Base-by-base conservation (phyloP, 2,888 invertebrate genomes). In the Molanna angustata region DNA sequence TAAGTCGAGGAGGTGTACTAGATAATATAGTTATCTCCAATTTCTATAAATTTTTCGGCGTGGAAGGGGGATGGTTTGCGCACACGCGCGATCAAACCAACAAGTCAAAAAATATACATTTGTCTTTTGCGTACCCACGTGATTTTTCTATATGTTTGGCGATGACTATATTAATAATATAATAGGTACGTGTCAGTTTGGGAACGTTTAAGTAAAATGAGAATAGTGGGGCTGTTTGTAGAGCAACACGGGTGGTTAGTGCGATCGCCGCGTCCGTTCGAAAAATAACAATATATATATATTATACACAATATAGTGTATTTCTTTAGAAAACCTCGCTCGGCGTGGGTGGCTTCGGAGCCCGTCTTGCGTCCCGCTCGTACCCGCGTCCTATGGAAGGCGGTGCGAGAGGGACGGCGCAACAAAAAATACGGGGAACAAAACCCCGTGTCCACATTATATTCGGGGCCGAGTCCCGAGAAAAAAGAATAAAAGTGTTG, bases 371-470 rank as follows among this genome's bases (percentile, higher is more conserved):
- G 37, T 14, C 21, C 46, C 46, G 35, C 21, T 21, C 46, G 19
- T n/a, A 4, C 46, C 13, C 46, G 46, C 46, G 35, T 21, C 67
- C 73, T 74, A 74, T 75, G 74, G 74, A 73, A 74, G 73, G 69
- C 65, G 64, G 61, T 21, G 22, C 4, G 32, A 18, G 39, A 20
- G 41, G 20, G n/a, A 16, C 21, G 37, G 4, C n/a, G n/a, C n/a
- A n/a, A 17, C 43, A 49, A 53, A 44, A 44, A 42, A 49, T 11
- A 21, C 19, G 21, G 33, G 39, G 39, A 33, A n/a, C n/a, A 53
- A 53, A 48, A 43, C 37, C 32, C 16, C 32, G 35, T 14, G 40
- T 31, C 32, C 39, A 31, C 44, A 55, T 55, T 55, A 49, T 55
- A 49, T 42, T 35, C 31, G 49, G 55, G n/a, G n/a, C n/a, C n/a